phyloP scores from a whole-genome alignment of 1,140 invertebrate species.

The Choristoneura fumiferana region DNA sequence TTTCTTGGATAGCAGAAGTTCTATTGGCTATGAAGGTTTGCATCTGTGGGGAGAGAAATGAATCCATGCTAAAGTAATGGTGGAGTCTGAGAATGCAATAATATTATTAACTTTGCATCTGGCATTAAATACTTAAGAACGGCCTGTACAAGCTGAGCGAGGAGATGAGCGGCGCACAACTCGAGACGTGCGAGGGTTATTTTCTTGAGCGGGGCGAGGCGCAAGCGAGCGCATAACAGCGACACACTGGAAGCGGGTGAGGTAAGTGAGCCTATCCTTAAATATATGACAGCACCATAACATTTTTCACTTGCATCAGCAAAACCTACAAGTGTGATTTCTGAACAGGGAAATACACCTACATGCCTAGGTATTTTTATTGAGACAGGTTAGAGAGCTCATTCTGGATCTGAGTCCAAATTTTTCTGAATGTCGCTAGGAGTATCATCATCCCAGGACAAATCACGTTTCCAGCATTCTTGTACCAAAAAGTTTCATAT shows the following conservation, averaged over 20 bases:
- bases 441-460: background rate
- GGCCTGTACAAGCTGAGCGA: background rate
- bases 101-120: too few species aligned
- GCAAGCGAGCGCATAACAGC: background rate
- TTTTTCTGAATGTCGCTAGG: background rate
- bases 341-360: too few species aligned
- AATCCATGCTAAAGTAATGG: too few species aligned
- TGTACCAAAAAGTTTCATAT: background rate
- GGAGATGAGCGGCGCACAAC: too few species aligned
- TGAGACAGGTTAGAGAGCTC: background rate
- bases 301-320: background rate
- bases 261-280: background rate
- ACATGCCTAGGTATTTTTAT: background rate
- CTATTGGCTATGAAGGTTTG: constrained; percentile 1
- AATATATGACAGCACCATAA: background rate
- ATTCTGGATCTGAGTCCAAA: background rate
- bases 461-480: background rate
- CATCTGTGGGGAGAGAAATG: background rate
- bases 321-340: too few species aligned
- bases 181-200: too few species aligned
- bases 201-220: background rate
- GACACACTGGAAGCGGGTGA: background rate
- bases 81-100: too few species aligned
- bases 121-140: too few species aligned
- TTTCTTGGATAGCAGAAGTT: too few species aligned